Evolutionary conservation across 2,888 invertebrate species (phyloP), one percentile per base, ranked within the genome.

Genomic region (Zygothrica quintamaculata): DNA sequence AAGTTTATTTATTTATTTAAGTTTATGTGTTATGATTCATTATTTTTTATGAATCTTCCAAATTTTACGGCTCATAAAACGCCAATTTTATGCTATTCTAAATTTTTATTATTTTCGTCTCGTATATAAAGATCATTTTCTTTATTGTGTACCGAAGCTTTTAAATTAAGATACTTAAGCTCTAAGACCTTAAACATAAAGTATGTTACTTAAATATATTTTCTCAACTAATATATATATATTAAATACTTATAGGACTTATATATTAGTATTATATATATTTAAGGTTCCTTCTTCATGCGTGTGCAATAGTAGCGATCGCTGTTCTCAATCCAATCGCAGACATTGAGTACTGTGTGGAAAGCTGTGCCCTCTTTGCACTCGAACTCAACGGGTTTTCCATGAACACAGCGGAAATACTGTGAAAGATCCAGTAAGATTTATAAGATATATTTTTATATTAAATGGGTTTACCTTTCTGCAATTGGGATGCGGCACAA

Each of bases 371-470:
- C 95, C 0, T 93, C 92, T 70, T 94, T 93, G 87, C 97, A 97
- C 9, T 93, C 92, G 88, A 96, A 95, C 75, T 94, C 93, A 44
- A 94, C 91, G 2, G 95, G 94, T 85, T 94, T 94, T 3, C 95
- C 96, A 88, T 96, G 94, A 15, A 95, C 95, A 88, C 97, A 97
- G 64, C 96, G 94, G 92, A 95, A 97, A 86, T 96, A 97, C 96
- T 22, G 18, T 97, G 91, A 9, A 57, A 50, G 34, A n/a, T 9
- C 9, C 29, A 9, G 13, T 5, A 5, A 0, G n/a, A 31, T n/a
- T n/a, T n/a, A n/a, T n/a, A n/a, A 36, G 11, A 1, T n/a, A 16
- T 7, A 25, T 29, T 8, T 33, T 11, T 3, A 2, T 4, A 16
- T 22, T 1, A 1, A n/a, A 11, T 0, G 0, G 0, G 3, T 0